Evolutionary conservation across 2,888 invertebrate species (phyloP), one percentile per base, ranked within the genome.

Genomic region (Hemicrepidius hirtus): DNA sequence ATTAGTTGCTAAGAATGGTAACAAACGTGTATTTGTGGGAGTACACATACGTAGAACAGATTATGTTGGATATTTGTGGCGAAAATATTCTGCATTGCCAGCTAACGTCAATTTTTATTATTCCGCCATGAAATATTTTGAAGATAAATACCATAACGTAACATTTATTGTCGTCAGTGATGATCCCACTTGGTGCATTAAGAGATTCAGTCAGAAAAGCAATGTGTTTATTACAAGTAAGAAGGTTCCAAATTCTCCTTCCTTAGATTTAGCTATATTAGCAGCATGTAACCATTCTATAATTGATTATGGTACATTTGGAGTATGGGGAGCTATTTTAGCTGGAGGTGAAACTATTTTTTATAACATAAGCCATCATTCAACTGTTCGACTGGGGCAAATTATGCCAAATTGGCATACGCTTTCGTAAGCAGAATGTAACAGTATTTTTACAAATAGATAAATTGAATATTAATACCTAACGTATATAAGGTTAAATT

Each of bases 31-130:
- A 12, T 90, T 87, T 76, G 87, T 90, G 13, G 89, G 89, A 57
- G 86, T 91, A 44, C 90, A 90, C 76, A 88, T 90, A 6, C 83
- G 90, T 57, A 84, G 90, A 67, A 90, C 90, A 0, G 90, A 90
- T 81, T 90, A 90, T 80, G 85, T 88, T 35, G 86, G 87, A 67
- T 90, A 89, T 80, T 82, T 91, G 20, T 88, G 88, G 87, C 85
- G 87, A 68, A 89, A 89, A 76, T 83, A 88, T 63, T 85, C 86
- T 44, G 85, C 85, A 6, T 81, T 82, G 44, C 84, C 87, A n/a
- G 88, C 86, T 4, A 83, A 83, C 68, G 76, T 81, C 4, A 79
- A 77, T 20, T 89, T 87, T 79, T 88, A 86, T 80, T 77, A 80
- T 41, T 77, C 80, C 13, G 88, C 88, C 2, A 88, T 88, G 87